Percentiles rank a stretch among this genome's conserved stretches.
Conservation (phyloP, 2,888 invertebrate genomes). For the Leptinotarsa rubiginosa region DNA sequence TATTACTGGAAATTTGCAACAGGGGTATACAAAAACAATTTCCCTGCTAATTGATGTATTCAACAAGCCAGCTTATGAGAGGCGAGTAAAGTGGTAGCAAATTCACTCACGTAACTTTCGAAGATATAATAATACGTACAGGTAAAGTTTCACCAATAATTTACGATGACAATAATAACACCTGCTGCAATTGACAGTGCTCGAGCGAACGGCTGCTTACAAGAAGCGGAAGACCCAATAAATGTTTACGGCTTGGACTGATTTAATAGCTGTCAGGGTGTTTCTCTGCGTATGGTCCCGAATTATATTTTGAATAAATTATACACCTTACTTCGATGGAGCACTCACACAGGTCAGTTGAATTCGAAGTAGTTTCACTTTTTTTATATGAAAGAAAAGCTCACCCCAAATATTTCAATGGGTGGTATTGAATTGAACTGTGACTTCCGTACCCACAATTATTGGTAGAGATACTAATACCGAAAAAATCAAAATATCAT, state of each 20-base stretch:
- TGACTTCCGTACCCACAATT: too few species aligned
- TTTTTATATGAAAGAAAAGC: background rate
- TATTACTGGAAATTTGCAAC: background rate
- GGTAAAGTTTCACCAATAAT: slow-evolving; percentile 65
- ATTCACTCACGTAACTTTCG: slow-evolving; percentile 61
- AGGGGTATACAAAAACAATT: background rate
- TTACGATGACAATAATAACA: slow-evolving; percentile 66
- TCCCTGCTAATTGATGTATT: slow-evolving; percentile 17
- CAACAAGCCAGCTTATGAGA: slow-evolving; percentile 14
- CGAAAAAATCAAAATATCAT: too few species aligned
- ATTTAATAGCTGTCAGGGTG: slow-evolving; percentile 21
- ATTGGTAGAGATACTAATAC: too few species aligned
- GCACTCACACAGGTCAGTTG: background rate
- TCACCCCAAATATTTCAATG: too few species aligned
- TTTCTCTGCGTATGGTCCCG: background rate
- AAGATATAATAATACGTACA: slow-evolving; percentile 62
- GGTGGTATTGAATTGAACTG: too few species aligned
- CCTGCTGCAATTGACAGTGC: slow-evolving; percentile 64
- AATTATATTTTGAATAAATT: background rate
- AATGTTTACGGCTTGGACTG: slow-evolving; percentile 22
- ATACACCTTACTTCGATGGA: background rate
- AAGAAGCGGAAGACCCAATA: slow-evolving; percentile 17
- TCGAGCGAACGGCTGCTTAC: slow-evolving; percentile 6
- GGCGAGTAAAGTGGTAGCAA: slow-evolving; percentile 38
- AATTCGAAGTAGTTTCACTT: background rate